phyloP scores from a whole-genome alignment of 2,113 vertebrate genomes.

The Rhizomys pruinosus region DNA sequence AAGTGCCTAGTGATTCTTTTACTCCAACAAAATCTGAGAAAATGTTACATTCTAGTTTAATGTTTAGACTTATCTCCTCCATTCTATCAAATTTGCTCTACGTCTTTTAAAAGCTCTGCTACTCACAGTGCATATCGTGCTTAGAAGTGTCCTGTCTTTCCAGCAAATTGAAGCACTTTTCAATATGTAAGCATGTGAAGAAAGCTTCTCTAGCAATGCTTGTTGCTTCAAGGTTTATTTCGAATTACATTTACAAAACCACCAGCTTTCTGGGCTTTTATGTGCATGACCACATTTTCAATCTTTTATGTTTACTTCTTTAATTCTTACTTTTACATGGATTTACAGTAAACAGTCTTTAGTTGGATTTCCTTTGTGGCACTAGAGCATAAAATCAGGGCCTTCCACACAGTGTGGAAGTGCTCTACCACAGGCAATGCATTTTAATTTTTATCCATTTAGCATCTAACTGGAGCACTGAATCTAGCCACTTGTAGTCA shows the following conservation, averaged over 20 bases:
- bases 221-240: background rate
- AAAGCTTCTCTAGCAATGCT: background rate
- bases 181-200: background rate
- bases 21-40: no score
- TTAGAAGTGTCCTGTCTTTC: background rate
- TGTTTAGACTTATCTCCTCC: no score
- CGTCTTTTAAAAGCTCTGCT: no score
- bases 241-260: background rate
- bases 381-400: background rate
- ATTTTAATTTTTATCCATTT: background rate
- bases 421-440: background rate
- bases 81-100: no score
- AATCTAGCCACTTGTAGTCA: background rate
- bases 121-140: background rate
- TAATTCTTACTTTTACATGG: background rate
- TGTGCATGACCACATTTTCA: background rate
- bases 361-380: background rate
- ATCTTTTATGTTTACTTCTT: background rate
- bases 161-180: background rate
- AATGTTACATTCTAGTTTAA: no score
- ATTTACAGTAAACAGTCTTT: background rate
- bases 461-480: background rate
- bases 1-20: no score
- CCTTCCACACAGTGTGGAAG: background rate
- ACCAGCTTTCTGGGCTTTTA: background rate